Conservation (phyloP, 2,797 vertebrate genomes). For the Fringilla coelebs region DNA sequence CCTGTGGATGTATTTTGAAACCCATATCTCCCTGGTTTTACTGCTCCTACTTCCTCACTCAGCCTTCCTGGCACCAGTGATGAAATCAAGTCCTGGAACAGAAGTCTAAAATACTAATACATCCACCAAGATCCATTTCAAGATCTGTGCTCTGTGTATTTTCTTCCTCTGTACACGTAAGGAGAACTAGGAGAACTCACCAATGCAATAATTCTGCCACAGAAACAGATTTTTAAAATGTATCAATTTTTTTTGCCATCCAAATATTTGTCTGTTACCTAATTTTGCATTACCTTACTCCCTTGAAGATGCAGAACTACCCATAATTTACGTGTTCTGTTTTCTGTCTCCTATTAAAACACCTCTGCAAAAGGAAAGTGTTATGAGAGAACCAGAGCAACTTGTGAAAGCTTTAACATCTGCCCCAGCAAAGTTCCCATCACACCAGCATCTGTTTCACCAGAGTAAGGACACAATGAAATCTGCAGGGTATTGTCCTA, state of each 20-base stretch:
- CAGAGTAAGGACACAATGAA: background rate
- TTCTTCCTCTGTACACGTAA: background rate
- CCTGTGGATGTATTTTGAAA: background rate
- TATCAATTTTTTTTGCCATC: background rate
- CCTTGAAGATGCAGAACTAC: background rate
- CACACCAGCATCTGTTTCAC: background rate
- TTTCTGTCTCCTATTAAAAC: background rate
- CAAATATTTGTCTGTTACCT: background rate
- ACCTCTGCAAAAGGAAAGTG: background rate
- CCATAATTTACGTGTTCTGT: background rate
- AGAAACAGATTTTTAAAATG: background rate
- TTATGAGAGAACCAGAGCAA: rapidly evolving
- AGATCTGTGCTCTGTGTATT: background rate
- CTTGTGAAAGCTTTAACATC: background rate
- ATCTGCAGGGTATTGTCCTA: background rate
- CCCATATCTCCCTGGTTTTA: background rate
- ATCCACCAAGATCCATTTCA: background rate
- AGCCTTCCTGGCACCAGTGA: background rate
- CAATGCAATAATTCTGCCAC: background rate
- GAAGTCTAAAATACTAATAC: background rate
- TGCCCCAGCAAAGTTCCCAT: background rate
- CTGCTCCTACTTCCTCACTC: background rate
- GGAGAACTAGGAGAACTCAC: background rate
- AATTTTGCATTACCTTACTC: background rate
- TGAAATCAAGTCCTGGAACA: background rate